Evolutionary conservation across 1,140 invertebrate genomes (phyloP).

Genomic region (Lepidurus packardi): DNA sequence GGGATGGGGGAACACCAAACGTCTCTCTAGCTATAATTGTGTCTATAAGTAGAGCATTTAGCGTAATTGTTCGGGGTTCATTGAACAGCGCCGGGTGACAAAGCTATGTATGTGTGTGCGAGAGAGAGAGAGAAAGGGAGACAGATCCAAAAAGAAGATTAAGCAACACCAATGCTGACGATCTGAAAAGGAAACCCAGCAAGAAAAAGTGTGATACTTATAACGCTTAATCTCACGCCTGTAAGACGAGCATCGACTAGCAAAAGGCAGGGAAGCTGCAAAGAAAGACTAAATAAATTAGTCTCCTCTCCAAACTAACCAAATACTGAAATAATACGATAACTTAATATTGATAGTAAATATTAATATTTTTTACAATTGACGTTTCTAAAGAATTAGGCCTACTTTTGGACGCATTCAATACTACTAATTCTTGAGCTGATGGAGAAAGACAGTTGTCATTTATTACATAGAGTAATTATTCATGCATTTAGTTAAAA

Average conservation of each 20-base stretch:
- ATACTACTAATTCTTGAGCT: no score
- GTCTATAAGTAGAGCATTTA: slow-evolving; percentile 15
- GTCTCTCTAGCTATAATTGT: background rate
- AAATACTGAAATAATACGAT: background rate
- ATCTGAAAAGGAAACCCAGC: background rate
- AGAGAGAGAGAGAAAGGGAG: background rate
- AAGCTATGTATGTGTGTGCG: background rate
- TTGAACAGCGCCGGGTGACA: slow-evolving; percentile 12
- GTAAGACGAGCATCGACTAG: slow-evolving; percentile 24
- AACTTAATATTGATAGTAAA: no score
- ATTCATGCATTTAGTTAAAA: no score
- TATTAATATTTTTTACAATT: no score
- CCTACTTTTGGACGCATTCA: no score
- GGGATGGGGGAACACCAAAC: background rate
- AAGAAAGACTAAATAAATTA: background rate
- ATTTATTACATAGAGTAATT: no score
- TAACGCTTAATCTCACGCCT: background rate
- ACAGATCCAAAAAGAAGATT: background rate
- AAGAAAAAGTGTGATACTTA: slow-evolving; percentile 21
- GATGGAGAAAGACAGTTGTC: no score
- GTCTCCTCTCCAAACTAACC: background rate
- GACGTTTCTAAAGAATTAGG: no score
- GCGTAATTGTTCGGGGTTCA: slow-evolving; percentile 9
- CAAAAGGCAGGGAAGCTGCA: background rate
- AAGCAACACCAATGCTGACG: background rate